Base-by-base conservation (phyloP, 2,113 vertebrate species). In the Motacilla alba region DNA sequence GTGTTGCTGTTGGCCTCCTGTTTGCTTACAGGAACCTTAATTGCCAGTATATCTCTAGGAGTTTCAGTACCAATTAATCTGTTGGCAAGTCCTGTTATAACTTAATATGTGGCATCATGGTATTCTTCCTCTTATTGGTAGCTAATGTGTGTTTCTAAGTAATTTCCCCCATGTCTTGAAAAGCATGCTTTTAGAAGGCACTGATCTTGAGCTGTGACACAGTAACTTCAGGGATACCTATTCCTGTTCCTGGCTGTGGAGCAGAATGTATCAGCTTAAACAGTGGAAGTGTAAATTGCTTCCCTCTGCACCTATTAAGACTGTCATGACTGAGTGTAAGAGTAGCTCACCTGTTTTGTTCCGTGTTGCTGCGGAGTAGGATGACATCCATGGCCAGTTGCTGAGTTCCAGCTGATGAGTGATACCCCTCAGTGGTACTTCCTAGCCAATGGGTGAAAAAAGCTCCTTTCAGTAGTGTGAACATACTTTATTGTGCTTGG, bases 291-390 rank as follows among this genome's bases (percentile, higher is more conserved):
- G 28, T 30, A 63, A 14, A 33, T 74, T 30, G 13, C 41, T 84
- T 43, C 44, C 10, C 64, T 77, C 39, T 66, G 31, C 58, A 35
- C 15, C 27, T 67, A 3, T 55, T 50, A 35, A 37, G 33, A 30
- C 7, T 39, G 22, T 46, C 33, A 7, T 7, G 33, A 23, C 30
- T 18, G 24, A 67, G 7, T 22, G 39, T 44, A n/a, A 23, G 1
- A 2, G 23, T 11, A 24, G 44, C 28, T 94, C n/a, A 43, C 30
- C 39, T 77, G 28, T 53, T 52, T 37, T 37, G 20, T 10, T 83
- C 17, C 1, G 0, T 53, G 10, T 62, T 86, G 41, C 9, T 15
- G 19, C 15, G 1, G 2, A 0, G 0, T 16, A 24, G 22, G 70
- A 55, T 73, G 55, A 13, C 46, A 43, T 69, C 82, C 9, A 8